These are phyloP conservation scores for Macheiramphus alcinus DNA, from an alignment of 2,113 vertebrate species.

Conservation along the genomic window DNA sequence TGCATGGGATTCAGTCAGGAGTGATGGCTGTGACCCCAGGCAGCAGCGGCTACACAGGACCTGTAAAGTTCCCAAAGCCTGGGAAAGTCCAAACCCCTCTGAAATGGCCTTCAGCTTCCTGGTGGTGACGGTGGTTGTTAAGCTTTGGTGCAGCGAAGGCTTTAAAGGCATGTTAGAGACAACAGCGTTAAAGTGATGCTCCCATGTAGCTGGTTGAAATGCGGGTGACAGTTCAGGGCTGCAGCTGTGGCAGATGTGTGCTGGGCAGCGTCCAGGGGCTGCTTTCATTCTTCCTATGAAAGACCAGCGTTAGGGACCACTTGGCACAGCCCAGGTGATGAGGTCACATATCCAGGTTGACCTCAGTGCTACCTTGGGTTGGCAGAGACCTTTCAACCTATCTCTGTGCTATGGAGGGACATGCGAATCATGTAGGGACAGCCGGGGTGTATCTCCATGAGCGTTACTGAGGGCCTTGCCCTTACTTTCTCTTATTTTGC, in stretches of 20 bases:
- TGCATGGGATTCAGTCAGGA: rapidly evolving
- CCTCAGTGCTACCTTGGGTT: not conserved
- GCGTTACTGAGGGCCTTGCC: not conserved
- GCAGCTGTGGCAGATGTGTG: not conserved
- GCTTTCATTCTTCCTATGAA: not conserved
- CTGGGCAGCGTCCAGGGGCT: not conserved
- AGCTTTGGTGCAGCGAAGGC: not conserved
- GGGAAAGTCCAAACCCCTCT: not conserved
- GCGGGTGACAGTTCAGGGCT: not conserved
- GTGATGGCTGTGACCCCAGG: too few species aligned
- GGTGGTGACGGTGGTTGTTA: not conserved
- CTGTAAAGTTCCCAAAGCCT: not conserved
- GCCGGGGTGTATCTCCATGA: not conserved
- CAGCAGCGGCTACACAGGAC: not conserved
- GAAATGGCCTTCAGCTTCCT: not conserved
- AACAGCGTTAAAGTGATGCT: rapidly evolving
- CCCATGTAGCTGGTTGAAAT: too few species aligned
- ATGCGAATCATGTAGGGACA: rapidly evolving
- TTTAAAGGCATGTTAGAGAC: not conserved
- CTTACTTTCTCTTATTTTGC: not conserved
- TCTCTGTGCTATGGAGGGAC: not conserved
- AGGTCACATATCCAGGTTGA: not conserved
- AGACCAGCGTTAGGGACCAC: not conserved
- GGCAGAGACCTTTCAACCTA: not conserved
- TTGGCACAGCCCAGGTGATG: not conserved